Evolutionary conservation across 2,888 invertebrate species (phyloP), one percentile per base, ranked within the genome.

Genomic region (Tetanocera ferruginea): DNA sequence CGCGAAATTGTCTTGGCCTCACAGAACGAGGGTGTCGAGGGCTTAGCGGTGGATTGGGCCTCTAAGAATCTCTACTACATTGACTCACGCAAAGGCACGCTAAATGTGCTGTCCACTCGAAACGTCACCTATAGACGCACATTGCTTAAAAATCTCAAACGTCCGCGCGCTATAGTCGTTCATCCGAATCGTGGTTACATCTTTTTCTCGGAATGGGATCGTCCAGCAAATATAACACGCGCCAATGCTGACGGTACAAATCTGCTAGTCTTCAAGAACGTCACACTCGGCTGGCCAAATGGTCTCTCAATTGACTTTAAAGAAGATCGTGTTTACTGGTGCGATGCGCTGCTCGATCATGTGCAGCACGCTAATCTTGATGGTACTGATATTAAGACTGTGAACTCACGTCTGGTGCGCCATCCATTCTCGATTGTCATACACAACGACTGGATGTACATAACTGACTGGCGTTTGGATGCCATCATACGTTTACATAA

Each of bases 221-320:
- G 98, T 4, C 98, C 98, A 0, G 98, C 98, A 0, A 98, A 98
- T 88, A 99, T 99, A 80, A 98, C 97, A 78, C 92, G 98, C 82
- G 97, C 98, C 0, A 94, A 95, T 84, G 94, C 96, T 0, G 98
- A 99, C 86, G 99, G 98, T 2, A 94, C 93, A 0, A 95, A 95
- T 82, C 91, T 97, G 25, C 91, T 95, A 3, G 95, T 97, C 0
- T 98, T 98, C 87, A 94, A 95, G 82, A 96, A 97, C 86, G 93
- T 97, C 0, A 96, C 98, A 0, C 91, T 98, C 0, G 98, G 98
- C 3, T 99, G 98, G 98, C 99, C 99, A 0, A 99, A 99, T 88
- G 98, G 98, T 0, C 90, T 99, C 5, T 96, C 97, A 1, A 96
- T 99, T 80, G 99, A 99, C 90, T 97, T 96, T 86, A 92, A 92